These are phyloP conservation scores for Tragelaphus imberbis DNA, from an alignment of 2,113 vertebrate species.

Conservation along the genomic window DNA sequence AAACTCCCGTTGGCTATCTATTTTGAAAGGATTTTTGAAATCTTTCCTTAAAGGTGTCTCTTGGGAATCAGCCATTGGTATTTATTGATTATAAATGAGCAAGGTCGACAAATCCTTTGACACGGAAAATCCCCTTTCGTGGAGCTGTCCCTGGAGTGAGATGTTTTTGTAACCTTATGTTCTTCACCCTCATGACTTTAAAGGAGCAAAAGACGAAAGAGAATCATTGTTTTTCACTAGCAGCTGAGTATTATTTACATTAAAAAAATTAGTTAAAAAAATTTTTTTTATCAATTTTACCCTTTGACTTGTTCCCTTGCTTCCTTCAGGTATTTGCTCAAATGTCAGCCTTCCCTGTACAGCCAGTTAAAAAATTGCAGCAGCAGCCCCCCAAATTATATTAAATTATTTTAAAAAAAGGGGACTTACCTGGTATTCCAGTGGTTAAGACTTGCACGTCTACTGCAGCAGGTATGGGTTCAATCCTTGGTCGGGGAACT, in stretches of 20 bases:
- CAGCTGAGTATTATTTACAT: background rate
- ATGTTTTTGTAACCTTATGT: background rate
- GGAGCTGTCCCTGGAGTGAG: background rate
- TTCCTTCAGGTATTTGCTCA: background rate
- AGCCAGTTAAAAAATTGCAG: background rate
- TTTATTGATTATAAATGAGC: background rate
- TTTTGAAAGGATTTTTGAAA: conserved; percentile 4
- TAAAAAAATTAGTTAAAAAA: background rate
- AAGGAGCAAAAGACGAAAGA: background rate
- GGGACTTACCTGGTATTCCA: background rate
- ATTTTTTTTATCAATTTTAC: accelerated
- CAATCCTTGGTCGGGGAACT: background rate
- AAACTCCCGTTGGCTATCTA: background rate
- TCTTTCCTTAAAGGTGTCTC: conserved; percentile 6
- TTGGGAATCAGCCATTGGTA: background rate
- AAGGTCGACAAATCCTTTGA: background rate
- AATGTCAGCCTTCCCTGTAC: background rate
- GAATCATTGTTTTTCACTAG: background rate
- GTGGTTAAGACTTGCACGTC: background rate
- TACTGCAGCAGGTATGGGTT: background rate
- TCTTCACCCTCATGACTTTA: background rate
- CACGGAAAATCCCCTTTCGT: background rate
- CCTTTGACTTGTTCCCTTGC: background rate
- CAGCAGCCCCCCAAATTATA: background rate
- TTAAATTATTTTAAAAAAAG: background rate